Conservation (phyloP, 2,113 vertebrate genomes). For the Ancistrus triradiatus region DNA sequence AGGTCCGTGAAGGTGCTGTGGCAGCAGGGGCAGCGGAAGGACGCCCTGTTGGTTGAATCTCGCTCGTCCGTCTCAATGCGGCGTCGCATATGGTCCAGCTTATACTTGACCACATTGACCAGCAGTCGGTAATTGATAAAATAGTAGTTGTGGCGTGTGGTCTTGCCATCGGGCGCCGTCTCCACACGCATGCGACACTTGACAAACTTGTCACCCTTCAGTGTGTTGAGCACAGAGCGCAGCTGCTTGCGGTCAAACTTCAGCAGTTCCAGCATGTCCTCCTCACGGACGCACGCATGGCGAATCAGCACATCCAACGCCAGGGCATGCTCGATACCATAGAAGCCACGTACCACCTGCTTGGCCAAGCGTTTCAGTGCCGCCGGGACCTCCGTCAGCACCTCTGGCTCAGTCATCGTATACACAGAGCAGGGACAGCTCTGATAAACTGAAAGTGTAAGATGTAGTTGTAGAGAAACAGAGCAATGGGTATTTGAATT, state of each 20-base stretch:
- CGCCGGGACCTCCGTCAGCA: conserved; percentile 90
- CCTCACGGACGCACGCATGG: conserved; percentile 93
- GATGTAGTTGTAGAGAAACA: no score
- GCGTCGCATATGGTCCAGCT: conserved; percentile 97
- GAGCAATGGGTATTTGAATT: no score
- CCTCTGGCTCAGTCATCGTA: conserved; percentile 87
- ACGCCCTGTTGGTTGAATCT: conserved; percentile 93
- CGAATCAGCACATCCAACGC: conserved; percentile 96
- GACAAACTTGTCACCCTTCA: conserved; percentile 96
- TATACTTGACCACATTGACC: conserved; percentile 97
- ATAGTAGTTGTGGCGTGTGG: conserved; percentile 96
- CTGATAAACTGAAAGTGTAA: background rate
- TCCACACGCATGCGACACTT: conserved; percentile 97
- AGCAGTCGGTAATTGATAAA: conserved; percentile 96
- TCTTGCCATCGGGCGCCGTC: conserved; percentile 90
- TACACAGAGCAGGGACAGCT: background rate
- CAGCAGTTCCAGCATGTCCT: conserved; percentile 96
- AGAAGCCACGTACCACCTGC: conserved; percentile 95
- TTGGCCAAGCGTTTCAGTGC: conserved; percentile 92
- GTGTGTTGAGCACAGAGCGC: conserved; percentile 90
- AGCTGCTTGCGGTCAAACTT: conserved; percentile 98
- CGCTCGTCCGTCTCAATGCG: conserved; percentile 95
- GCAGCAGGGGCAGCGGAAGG: conserved; percentile 92
- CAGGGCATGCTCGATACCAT: conserved; percentile 90
- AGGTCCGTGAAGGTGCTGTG: conserved; percentile 93